Conservation (phyloP, 2,797 vertebrate species). For the Eleutherodactylus coqui region DNA sequence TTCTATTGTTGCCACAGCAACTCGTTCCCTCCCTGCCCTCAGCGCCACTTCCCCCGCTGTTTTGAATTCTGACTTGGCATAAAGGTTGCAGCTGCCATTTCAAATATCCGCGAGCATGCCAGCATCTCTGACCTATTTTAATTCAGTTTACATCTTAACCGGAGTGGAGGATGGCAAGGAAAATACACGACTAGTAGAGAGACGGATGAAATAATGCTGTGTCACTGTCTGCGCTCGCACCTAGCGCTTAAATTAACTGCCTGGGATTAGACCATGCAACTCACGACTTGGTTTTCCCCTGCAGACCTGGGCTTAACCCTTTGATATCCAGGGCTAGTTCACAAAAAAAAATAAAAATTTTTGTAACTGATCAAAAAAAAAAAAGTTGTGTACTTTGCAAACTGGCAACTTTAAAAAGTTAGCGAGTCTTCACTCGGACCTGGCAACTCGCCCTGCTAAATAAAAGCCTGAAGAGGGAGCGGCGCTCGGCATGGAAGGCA, state of each 20-base stretch:
- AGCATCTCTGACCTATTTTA: slow-evolving; percentile 59
- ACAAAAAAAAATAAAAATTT: no score
- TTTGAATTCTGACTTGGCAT: slow-evolving; percentile 59
- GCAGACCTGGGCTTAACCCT: neutral
- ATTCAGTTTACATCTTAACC: slow-evolving; percentile 43
- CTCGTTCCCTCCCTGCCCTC: slow-evolving; percentile 53
- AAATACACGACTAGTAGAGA: slow-evolving; percentile 9
- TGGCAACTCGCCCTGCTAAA: no score
- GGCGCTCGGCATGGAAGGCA: no score
- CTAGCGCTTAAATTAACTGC: slow-evolving; percentile 6
- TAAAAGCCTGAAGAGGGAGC: no score
- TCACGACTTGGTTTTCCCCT: neutral
- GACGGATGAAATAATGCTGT: slow-evolving; percentile 46
- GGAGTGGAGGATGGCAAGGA: slow-evolving; percentile 22
- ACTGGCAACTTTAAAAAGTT: no score
- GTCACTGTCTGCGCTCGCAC: slow-evolving; percentile 43
- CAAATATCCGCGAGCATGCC: slow-evolving; percentile 59
- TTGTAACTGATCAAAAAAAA: no score
- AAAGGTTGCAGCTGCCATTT: slow-evolving; percentile 62
- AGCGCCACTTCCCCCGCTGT: slow-evolving; percentile 58
- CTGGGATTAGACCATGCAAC: neutral
- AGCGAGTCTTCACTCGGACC: no score
- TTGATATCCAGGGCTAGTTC: neutral
- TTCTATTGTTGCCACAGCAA: slow-evolving; percentile 38
- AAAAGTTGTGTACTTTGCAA: no score